These are phyloP conservation scores for Corapipo altera DNA, from an alignment of 2,113 vertebrate species.

Conservation along the genomic window DNA sequence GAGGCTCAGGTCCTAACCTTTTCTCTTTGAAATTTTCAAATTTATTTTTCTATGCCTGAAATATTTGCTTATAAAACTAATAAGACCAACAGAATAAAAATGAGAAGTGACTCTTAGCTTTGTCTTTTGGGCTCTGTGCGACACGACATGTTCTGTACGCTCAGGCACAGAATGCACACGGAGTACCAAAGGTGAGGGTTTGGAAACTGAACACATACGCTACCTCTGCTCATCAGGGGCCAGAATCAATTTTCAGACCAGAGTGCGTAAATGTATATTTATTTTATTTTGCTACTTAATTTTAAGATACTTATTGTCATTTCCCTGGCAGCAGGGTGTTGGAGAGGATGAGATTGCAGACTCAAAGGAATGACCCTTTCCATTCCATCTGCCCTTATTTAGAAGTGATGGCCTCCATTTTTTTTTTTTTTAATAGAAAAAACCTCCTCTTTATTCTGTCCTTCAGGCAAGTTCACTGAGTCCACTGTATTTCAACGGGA, in stretches of 20 bases:
- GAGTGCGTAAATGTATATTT: neutral
- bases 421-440: neutral
- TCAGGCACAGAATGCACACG: neutral
- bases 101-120: neutral
- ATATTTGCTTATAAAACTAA: slow-evolving; percentile 48
- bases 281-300: slow-evolving; percentile 26
- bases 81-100: slow-evolving; percentile 20
- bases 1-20: neutral
- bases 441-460: slow-evolving; percentile 10
- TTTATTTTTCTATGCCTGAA: slow-evolving; percentile 40
- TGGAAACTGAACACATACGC: neutral
- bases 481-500: slow-evolving; percentile 70
- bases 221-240: neutral
- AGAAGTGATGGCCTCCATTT: neutral
- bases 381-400: slow-evolving; percentile 26
- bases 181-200: neutral
- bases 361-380: neutral
- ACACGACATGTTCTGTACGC: accelerated
- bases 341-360: neutral
- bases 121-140: neutral
- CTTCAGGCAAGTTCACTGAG: slow-evolving; percentile 68
- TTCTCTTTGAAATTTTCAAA: slow-evolving; percentile 20
- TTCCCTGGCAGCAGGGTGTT: slow-evolving; percentile 8
- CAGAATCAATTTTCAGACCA: slow-evolving; percentile 7
- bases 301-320: slow-evolving; percentile 12